These are phyloP conservation scores for Drosophila parvula DNA, from an alignment of 1,140 invertebrate genomes.

Conservation along the genomic window DNA sequence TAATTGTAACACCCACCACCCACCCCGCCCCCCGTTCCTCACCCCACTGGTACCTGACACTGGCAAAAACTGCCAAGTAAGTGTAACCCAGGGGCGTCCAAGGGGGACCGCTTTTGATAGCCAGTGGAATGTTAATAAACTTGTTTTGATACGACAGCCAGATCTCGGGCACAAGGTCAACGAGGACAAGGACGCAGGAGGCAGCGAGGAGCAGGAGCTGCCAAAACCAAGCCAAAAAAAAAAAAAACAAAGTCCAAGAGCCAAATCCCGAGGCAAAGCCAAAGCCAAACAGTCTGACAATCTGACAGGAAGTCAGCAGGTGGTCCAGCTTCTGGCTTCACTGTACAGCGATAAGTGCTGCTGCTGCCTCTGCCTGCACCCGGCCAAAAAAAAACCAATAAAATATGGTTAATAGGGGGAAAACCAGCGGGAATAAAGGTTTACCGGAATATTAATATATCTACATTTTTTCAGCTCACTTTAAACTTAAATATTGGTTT, in stretches of 20 bases:
- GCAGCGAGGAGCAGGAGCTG: background rate
- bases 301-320: slow-evolving; percentile 63
- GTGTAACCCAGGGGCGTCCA: background rate
- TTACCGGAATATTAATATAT: background rate
- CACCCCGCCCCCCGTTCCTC: too few species aligned
- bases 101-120: slow-evolving; percentile 26
- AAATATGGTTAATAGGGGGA: background rate
- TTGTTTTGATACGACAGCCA: slow-evolving; percentile 68
- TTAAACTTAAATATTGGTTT: background rate
- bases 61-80: background rate
- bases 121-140: slow-evolving; percentile 66
- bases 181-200: slow-evolving; percentile 59
- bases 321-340: slow-evolving; percentile 46
- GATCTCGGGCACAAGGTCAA: slow-evolving; percentile 67
- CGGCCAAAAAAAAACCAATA: slow-evolving; percentile 15
- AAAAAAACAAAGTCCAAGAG: background rate
- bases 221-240: background rate
- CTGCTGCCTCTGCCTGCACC: slow-evolving; percentile 5
- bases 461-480: background rate
- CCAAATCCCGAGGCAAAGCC: slow-evolving; percentile 3
- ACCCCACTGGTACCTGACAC: slow-evolving; percentile 24
- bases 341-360: slow-evolving; percentile 25
- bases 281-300: slow-evolving; percentile 35
- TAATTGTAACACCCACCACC: slow-evolving; percentile 31
- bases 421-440: background rate